phyloP scores from a whole-genome alignment of 2,888 invertebrate genomes.

The Acronicta psi region DNA sequence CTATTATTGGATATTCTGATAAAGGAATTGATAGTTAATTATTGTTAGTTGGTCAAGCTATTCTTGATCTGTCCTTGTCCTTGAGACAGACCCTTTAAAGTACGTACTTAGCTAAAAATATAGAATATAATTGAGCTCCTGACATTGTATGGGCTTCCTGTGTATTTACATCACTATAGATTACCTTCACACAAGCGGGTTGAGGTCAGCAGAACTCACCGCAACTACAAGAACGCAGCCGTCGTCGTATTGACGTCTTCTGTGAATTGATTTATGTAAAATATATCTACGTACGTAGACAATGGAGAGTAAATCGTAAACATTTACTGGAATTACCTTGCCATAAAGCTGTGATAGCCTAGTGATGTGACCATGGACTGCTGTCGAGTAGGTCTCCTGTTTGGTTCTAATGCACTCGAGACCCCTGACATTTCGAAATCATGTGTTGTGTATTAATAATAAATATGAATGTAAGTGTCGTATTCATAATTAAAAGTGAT shows the following conservation, averaged over 20 bases:
- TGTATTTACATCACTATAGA: constrained; percentile 84
- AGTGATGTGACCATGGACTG: no score
- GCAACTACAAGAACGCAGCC: constrained; percentile 58
- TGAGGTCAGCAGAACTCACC: constrained; percentile 78
- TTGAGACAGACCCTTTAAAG: constrained; percentile 39
- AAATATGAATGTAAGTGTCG: no score
- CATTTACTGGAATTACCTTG: constrained; percentile 8
- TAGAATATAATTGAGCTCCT: constrained; percentile 67
- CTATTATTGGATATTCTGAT: no score
- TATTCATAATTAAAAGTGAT: no score
- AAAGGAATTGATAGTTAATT: background rate
- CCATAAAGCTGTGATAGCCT: background rate
- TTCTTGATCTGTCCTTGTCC: background rate
- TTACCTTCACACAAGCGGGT: constrained; percentile 85
- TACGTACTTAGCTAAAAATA: constrained; percentile 49
- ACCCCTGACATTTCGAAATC: no score
- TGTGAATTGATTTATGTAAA: constrained; percentile 51
- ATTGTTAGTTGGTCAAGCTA: background rate
- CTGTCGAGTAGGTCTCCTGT: no score
- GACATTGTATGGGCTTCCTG: constrained; percentile 85
- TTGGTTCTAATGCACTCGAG: no score
- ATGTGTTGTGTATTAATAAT: no score
- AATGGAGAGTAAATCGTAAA: constrained; percentile 19
- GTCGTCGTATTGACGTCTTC: constrained; percentile 46
- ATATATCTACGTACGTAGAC: constrained; percentile 34